A percentile compares a stretch with the other conserved stretches of the same genome.
phyloP scores from a whole-genome alignment of 35 echinoderm and acorn worm species.

The Apostichopus parvimensis region DNA sequence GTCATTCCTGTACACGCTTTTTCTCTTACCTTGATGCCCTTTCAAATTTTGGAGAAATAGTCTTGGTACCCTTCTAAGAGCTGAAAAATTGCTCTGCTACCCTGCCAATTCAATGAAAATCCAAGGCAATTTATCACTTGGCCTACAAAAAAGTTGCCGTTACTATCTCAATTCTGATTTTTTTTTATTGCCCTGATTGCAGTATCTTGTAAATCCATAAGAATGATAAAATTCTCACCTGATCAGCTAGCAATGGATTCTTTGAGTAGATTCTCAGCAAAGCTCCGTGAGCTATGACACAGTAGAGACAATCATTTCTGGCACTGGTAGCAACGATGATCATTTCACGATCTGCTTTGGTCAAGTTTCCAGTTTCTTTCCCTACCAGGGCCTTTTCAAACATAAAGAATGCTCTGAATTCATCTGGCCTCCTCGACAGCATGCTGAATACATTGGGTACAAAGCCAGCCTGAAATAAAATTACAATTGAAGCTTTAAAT shows the following conservation, averaged over 20 bases:
- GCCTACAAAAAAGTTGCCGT: too few relatives aligned
- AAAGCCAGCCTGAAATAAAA: conserved; percentile 79
- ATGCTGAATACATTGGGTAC: conserved; percentile 95
- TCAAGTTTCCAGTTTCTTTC: conserved; percentile 90
- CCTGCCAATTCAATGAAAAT: too few relatives aligned
- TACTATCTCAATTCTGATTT: too few relatives aligned
- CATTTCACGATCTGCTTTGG: conserved; percentile 94
- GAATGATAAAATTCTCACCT: conserved; percentile 57
- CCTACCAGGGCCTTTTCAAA: conserved; percentile 86
- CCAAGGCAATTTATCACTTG: too few relatives aligned
- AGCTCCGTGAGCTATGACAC: conserved; percentile 87
- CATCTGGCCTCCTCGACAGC: conserved; percentile 80
- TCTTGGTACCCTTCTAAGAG: too few relatives aligned
- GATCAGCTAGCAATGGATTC: conserved; percentile 79
- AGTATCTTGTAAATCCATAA: too few relatives aligned
- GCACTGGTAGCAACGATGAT: conserved; percentile 94
- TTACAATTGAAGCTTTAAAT: background rate
- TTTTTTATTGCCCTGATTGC: too few relatives aligned
- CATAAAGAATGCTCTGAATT: conserved; percentile 92
- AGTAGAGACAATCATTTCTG: conserved; percentile 90
- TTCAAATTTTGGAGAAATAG: too few relatives aligned
- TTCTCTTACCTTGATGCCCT: too few relatives aligned
- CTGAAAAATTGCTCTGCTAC: too few relatives aligned
- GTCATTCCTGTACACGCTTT: too few relatives aligned
- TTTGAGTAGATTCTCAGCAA: conserved; percentile 91